A percentile compares a stretch with the other conserved stretches of the same genome.
Conservation (phyloP, 2,888 invertebrate genomes). For the Dicycla oo region DNA sequence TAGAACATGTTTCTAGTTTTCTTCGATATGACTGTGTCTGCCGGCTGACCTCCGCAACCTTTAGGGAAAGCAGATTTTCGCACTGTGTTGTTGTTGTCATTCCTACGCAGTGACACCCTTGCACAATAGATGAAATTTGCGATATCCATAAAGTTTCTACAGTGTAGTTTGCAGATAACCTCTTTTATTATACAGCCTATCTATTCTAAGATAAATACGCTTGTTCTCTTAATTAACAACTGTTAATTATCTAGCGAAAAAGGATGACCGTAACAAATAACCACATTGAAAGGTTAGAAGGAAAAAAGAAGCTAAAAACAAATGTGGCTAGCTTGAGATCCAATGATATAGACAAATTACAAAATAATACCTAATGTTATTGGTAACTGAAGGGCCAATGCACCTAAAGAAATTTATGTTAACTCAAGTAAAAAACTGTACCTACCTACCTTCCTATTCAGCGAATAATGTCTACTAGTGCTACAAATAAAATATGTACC, state of each 20-base stretch:
- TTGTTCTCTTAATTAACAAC: background rate
- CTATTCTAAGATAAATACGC: background rate
- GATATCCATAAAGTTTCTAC: background rate
- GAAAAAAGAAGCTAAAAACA: no score
- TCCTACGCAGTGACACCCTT: constrained; percentile 4
- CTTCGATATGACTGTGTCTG: background rate
- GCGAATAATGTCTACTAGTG: background rate
- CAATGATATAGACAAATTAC: no score
- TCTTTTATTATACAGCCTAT: background rate
- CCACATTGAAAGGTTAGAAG: background rate
- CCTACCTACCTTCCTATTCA: background rate
- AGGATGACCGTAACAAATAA: background rate
- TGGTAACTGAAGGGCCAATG: background rate
- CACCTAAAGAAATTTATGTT: background rate
- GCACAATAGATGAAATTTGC: background rate
- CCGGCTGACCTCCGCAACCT: constrained; percentile 28
- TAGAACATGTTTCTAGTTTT: constrained; percentile 17
- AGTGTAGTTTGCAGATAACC: constrained; percentile 1
- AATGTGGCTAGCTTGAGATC: no score
- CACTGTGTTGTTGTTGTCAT: constrained; percentile 11
- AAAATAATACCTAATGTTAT: background rate
- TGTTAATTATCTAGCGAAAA: background rate
- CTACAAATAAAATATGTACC: background rate
- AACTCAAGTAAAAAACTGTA: no score
- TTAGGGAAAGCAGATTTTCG: constrained; percentile 39